Evolutionary conservation across 2,797 vertebrate species (phyloP).

Genomic region (Trachops cirrhosus): DNA sequence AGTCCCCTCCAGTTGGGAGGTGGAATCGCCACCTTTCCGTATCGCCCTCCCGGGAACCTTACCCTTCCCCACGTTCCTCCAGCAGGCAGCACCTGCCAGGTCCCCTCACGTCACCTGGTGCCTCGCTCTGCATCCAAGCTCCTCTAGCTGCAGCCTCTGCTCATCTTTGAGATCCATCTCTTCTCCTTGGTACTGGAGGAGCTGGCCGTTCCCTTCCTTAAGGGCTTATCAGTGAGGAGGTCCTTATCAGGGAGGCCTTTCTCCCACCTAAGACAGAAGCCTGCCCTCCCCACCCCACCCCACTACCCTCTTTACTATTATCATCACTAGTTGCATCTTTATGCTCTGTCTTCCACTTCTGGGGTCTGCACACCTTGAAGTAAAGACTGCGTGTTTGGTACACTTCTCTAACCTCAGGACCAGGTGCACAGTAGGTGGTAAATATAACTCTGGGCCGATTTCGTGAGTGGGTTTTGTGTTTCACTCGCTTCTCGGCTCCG

Average conservation of each 20-base stretch:
- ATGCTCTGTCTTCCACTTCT: not conserved
- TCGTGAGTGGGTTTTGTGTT: not conserved
- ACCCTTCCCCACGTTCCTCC: too few relatives aligned
- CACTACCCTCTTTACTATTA: not conserved
- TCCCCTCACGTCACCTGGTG: not conserved
- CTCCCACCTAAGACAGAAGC: not conserved
- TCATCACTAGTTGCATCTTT: not conserved
- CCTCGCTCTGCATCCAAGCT: not conserved
- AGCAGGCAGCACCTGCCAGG: not conserved
- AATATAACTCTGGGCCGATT: not conserved
- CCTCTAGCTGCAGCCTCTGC: not conserved
- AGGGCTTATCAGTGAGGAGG: not conserved
- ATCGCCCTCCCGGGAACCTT: not conserved
- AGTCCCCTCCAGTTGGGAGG: not conserved
- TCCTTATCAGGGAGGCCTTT: not conserved
- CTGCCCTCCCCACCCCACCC: not conserved
- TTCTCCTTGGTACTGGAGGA: not conserved
- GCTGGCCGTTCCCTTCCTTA: not conserved
- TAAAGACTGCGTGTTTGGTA: not conserved
- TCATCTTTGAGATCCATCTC: not conserved
- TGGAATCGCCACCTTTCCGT: not conserved
- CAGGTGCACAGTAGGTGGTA: not conserved
- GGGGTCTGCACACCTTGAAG: not conserved
- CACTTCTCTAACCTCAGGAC: not conserved
- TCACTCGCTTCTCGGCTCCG: not conserved